Conservation (phyloP, 1,140 invertebrate species). For the Pseudomyrmex gracilis region DNA sequence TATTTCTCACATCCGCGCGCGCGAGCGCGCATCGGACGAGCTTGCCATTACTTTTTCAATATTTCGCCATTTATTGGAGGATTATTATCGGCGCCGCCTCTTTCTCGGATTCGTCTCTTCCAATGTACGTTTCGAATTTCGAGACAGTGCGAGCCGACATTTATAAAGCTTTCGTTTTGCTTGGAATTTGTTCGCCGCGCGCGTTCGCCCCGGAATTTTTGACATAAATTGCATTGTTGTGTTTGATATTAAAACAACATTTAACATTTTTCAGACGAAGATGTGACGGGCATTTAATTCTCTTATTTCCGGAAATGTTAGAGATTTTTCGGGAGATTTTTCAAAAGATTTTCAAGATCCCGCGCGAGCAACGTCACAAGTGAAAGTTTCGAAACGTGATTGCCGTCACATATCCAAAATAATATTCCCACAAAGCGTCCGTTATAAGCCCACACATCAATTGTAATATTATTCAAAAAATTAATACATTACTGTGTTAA, state of each 20-base stretch:
- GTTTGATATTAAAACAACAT: too few relatives aligned
- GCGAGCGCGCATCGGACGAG: not conserved
- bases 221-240: too few relatives aligned
- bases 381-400: not conserved
- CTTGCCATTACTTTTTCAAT: conserved; percentile 33
- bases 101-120: not conserved
- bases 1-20: conserved; percentile 30
- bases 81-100: conserved; percentile 22
- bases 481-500: not conserved
- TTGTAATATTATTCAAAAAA: conserved; percentile 10
- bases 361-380: not conserved
- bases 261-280: too few relatives aligned
- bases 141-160: conserved; percentile 7
- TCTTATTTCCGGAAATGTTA: not conserved
- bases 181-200: conserved; percentile 1
- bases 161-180: not conserved
- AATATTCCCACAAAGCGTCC: not conserved
- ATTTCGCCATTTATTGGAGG: conserved; percentile 30
- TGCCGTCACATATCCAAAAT: not conserved
- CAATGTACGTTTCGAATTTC: not conserved
- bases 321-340: not conserved
- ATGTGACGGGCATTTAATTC: conserved; percentile 6
- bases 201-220: not conserved
- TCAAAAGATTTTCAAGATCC: not conserved
- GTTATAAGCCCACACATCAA: not conserved